Percentiles rank a stretch among this genome's conserved stretches.
These are phyloP conservation scores for Melipona beecheii DNA, from an alignment of 2,888 invertebrate genomes.

Conservation along the genomic window DNA sequence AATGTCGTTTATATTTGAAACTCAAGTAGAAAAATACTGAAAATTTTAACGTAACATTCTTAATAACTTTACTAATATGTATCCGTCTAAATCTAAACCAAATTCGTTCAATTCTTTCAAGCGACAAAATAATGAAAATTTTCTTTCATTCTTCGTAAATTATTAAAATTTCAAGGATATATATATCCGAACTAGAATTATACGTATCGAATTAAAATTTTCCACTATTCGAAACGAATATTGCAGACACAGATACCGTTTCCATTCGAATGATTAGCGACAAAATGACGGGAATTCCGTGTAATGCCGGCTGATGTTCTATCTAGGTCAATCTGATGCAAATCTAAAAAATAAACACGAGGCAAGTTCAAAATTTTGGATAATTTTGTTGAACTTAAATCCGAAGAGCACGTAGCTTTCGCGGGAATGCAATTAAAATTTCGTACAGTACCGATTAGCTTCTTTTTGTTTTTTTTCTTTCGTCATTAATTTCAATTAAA, in stretches of 20 bases:
- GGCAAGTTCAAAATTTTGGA: not conserved
- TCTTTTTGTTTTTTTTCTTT: not conserved
- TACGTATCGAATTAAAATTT: not conserved
- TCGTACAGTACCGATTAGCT: not conserved
- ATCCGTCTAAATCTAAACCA: no score
- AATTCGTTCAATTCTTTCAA: no score
- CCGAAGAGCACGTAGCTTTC: not conserved
- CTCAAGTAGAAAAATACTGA: no score
- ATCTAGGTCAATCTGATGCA: not conserved
- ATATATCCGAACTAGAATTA: no score
- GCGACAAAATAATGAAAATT: no score
- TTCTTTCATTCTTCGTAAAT: no score
- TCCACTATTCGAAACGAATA: not conserved
- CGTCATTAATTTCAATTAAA: not conserved
- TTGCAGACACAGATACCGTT: not conserved
- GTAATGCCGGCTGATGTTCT: not conserved
- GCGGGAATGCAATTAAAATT: not conserved
- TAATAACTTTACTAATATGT: no score
- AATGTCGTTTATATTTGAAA: no score
- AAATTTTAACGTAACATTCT: no score
- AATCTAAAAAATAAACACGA: not conserved
- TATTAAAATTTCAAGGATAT: no score
- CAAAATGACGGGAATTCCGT: not conserved
- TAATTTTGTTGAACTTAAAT: not conserved
- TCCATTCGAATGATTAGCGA: no score